A percentile compares a stretch with the other conserved stretches of the same genome.
phyloP scores from a whole-genome alignment of 2,888 invertebrate genomes.

The Cordilura impudica region DNA sequence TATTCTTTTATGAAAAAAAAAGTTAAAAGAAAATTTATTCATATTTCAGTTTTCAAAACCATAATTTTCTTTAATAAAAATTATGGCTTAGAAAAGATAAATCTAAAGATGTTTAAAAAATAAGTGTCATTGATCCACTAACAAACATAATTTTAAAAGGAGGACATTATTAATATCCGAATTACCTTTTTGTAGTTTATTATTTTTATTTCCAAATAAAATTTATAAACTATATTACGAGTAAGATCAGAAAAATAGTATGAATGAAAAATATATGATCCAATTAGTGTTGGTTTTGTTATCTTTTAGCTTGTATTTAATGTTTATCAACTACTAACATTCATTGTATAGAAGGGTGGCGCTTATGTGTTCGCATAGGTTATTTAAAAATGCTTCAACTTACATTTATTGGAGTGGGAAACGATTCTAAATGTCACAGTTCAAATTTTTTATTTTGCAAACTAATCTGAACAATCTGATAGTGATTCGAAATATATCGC shows the following conservation, averaged over 20 bases:
- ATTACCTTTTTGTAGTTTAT: background rate
- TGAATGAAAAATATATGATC: background rate
- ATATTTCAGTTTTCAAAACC: constrained; percentile 42
- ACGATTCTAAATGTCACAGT: too few species aligned
- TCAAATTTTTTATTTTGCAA: too few species aligned
- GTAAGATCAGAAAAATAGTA: background rate
- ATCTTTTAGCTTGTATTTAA: constrained; percentile 41
- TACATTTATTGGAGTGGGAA: too few species aligned
- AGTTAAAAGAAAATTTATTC: constrained; percentile 47
- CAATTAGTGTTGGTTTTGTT: constrained; percentile 42
- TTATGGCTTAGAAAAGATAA: constrained; percentile 53
- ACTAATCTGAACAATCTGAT: too few species aligned
- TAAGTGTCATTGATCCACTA: constrained; percentile 57
- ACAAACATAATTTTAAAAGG: background rate
- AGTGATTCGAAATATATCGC: too few species aligned
- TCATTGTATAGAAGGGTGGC: too few species aligned
- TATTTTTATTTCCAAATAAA: background rate
- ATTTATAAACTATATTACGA: background rate
- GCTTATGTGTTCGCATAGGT: too few species aligned
- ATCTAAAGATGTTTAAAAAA: constrained; percentile 34
- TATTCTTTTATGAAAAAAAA: constrained; percentile 10
- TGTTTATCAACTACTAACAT: constrained; percentile 61
- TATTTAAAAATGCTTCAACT: too few species aligned
- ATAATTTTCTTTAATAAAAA: constrained; percentile 60
- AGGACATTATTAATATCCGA: background rate